phyloP scores from a whole-genome alignment of 2,888 invertebrate species.

The Patella caerulea region DNA sequence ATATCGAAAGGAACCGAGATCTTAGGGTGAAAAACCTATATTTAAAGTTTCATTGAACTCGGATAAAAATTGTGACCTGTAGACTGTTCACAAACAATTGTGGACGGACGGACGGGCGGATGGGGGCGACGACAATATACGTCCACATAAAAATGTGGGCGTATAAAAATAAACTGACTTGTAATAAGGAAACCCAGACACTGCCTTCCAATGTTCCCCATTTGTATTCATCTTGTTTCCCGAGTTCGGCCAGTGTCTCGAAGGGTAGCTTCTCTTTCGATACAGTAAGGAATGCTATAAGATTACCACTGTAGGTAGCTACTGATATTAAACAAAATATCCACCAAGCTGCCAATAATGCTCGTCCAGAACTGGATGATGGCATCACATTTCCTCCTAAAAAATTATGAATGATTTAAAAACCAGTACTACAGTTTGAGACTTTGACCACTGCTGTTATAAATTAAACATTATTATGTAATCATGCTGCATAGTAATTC shows the following conservation, averaged over 20 bases:
- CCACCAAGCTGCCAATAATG: slow-evolving; percentile 56
- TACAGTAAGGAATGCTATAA: slow-evolving; percentile 65
- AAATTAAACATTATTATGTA: too few species aligned
- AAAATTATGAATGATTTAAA: neutral
- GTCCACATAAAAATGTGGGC: too few species aligned
- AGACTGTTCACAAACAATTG: too few species aligned
- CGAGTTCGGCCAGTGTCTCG: slow-evolving; percentile 50
- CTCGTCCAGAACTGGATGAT: slow-evolving; percentile 50
- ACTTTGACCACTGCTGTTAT: too few species aligned
- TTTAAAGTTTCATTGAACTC: too few species aligned
- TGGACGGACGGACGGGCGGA: too few species aligned
- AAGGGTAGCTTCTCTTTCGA: slow-evolving; percentile 56
- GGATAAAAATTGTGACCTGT: too few species aligned
- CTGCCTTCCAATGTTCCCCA: slow-evolving; percentile 53
- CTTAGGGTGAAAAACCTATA: too few species aligned
- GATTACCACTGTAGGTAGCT: slow-evolving; percentile 65
- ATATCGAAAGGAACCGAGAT: too few species aligned
- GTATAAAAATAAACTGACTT: neutral
- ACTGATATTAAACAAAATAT: slow-evolving; percentile 23
- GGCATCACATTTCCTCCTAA: slow-evolving; percentile 55
- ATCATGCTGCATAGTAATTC: too few species aligned
- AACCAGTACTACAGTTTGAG: too few species aligned
- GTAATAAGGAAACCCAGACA: slow-evolving; percentile 30
- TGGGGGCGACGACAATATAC: too few species aligned
- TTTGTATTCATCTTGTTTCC: slow-evolving; percentile 43